These are phyloP conservation scores for Taenioides sp. DNA, from an alignment of 2,797 vertebrate species.

Conservation along the genomic window DNA sequence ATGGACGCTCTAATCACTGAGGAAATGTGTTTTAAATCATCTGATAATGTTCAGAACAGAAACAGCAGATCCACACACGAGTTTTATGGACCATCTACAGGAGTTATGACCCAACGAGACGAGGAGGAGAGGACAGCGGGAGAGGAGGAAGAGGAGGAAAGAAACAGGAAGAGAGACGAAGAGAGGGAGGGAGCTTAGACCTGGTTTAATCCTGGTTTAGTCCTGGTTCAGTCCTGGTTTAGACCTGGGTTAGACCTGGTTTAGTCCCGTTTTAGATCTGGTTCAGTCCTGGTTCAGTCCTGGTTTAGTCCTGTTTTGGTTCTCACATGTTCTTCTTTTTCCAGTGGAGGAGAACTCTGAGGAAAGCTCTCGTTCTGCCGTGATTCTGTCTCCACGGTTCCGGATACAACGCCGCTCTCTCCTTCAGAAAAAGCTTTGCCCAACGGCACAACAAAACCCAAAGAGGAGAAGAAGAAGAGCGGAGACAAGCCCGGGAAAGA, in stretches of 20 bases:
- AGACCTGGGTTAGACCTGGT: too few species aligned
- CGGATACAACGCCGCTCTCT: slow-evolving; percentile 75
- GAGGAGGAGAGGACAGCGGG: too few species aligned
- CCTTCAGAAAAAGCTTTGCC: slow-evolving; percentile 67
- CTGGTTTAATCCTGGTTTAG: background rate
- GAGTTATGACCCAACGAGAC: too few species aligned
- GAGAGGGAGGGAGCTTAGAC: too few species aligned
- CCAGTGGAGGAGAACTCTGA: slow-evolving; percentile 88
- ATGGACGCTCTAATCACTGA: too few species aligned
- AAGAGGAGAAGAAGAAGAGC: slow-evolving; percentile 67
- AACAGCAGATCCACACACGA: too few species aligned
- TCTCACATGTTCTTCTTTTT: background rate
- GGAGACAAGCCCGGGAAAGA: slow-evolving; percentile 56
- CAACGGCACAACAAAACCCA: slow-evolving; percentile 71
- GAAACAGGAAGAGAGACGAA: too few species aligned
- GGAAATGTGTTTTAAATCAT: too few species aligned
- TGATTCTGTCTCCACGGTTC: slow-evolving; percentile 92
- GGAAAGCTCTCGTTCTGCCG: slow-evolving; percentile 91
- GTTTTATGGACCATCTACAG: too few species aligned
- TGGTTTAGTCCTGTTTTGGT: background rate
- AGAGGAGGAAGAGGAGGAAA: too few species aligned
- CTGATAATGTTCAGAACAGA: too few species aligned
- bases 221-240: background rate
- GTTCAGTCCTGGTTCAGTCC: background rate
- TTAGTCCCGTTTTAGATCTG: background rate